phyloP scores from a whole-genome alignment of 2,797 vertebrate genomes.

The Lerista edwardsae region DNA sequence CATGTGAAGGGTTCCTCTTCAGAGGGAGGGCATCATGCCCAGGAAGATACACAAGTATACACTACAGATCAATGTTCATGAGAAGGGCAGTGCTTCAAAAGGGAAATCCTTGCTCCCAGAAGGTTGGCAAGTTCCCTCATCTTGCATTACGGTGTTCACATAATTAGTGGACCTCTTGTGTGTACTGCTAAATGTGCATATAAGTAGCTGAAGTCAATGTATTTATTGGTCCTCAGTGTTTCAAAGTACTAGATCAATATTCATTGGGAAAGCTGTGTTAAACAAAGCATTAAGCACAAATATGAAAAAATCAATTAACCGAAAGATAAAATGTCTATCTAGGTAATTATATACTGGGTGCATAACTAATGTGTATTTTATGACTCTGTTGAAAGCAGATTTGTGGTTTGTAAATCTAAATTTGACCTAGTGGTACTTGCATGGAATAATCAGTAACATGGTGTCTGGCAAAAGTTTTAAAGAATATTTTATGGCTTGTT shows the following conservation, averaged over 20 bases:
- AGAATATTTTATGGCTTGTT: neutral
- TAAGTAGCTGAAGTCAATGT: constrained; percentile 15
- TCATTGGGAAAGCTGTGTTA: constrained; percentile 45
- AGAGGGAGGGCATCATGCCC: neutral
- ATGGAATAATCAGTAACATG: neutral
- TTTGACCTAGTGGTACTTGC: neutral
- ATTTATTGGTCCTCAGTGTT: constrained; percentile 28
- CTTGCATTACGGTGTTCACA: constrained; percentile 1
- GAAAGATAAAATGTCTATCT: constrained; percentile 44
- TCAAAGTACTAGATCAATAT: constrained; percentile 44
- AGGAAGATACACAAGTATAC: neutral
- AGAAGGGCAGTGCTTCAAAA: neutral
- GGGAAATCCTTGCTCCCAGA: neutral
- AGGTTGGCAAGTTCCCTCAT: neutral
- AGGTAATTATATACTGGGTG: constrained; percentile 44
- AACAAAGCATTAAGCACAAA: constrained; percentile 53
- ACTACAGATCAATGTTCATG: neutral
- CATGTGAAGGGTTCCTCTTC: too few relatives aligned
- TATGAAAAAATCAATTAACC: neutral
- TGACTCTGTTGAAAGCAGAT: constrained; percentile 42
- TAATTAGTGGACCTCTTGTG: neutral
- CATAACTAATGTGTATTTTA: constrained; percentile 18
- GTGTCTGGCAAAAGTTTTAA: neutral
- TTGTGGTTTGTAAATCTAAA: constrained; percentile 37
- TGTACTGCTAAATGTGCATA: neutral